Base-by-base conservation (phyloP, 1,140 invertebrate genomes). In the Drosophila teissieri region DNA sequence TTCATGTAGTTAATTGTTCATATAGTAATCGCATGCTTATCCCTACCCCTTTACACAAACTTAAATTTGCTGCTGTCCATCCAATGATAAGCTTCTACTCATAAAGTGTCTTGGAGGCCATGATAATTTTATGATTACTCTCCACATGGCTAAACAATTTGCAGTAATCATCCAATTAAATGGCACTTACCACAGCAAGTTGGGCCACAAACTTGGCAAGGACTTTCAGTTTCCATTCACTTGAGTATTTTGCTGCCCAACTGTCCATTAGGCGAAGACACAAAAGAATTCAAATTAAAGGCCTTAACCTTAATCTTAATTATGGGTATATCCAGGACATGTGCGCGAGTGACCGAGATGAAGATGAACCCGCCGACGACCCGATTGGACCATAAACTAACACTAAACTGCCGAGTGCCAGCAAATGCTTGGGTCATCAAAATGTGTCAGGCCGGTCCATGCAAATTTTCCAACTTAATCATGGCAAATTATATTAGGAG, bases 391-490 rank as follows among this genome's bases (percentile, higher is more conserved):
- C 52, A 77, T 77, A 77, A 77, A 77, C 63, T 69, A 84, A 76
- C 65, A 84, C 72, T 74, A 83, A 88, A 73, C 58, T 56, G 53
- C 68, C 49, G 48, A 64, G 36, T 46, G 54, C 52, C 73, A 54
- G 14, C 63, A 40, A 78, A 60, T 81, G 78, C 70, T 70, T 81
- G 69, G 82, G 82, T 82, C 84, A 88, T 80, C 84, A 80, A 77
- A 88, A 77, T 86, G 84, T 75, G 61, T 60, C 57, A 48, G 52
- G 72, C 75, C 65, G 55, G 58, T 48, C 56, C 63, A 86, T 86
- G 83, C 83, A 86, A 86, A 86, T 86, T 83, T 83, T 79, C 75
- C 64, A 88, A 88, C 79, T 89, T 88, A 88, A 88, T 88, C 83
- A 88, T 88, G 72, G 65, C 54, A 89, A 88, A 88, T 88, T 88